Base-by-base conservation (phyloP, 2,888 invertebrate species). In the Sarcophaga rosellei region DNA sequence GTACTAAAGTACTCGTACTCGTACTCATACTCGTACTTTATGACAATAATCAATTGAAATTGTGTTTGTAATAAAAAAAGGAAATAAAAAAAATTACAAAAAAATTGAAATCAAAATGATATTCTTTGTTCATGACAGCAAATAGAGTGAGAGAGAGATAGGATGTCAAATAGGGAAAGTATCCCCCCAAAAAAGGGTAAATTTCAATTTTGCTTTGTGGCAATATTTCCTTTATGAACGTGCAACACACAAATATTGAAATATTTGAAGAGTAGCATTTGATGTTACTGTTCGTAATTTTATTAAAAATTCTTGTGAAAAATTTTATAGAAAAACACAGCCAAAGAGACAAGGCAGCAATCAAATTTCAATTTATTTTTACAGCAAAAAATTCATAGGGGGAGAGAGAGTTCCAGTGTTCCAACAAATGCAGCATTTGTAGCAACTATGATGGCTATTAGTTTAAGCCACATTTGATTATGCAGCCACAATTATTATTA, bases 21-120 rank as follows among this genome's bases (percentile, higher is more conserved):
- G 23, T 23, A 23, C 23, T 25, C 4, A 4, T 25, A 68, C 1
- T 68, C n/a, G 53, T 70, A 44, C 61, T 81, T 77, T 77, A 81
- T 81, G 78, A 66, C 81, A 70, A 82, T 76, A 86, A 86, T 77
- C 83, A 86, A 86, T 86, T 83, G 86, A 83, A 79, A 69, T 73
- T 81, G 35, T 35, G 35, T 35, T 35, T 35, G 83, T 65, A 86
- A 86, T 86, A 86, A 86, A 86, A 47, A 3, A 15, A 3, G 15
- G 1, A 53, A 53, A 1, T 17, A 53, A 53, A 17, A 47, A 35
- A 35, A 35, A 6, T 1, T 6, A 35, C 5, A 35, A 15, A 12
- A 53, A 53, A 15, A 3, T 53, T 17, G 53, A 53, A 83, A 83
- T 73, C 83, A 62, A 83, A 81, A 80, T 79, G 35, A 82, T 68